A percentile compares a stretch with the other conserved stretches of the same genome.
phyloP scores from a whole-genome alignment of 2,888 invertebrate species.

The Dryobota labecula region DNA sequence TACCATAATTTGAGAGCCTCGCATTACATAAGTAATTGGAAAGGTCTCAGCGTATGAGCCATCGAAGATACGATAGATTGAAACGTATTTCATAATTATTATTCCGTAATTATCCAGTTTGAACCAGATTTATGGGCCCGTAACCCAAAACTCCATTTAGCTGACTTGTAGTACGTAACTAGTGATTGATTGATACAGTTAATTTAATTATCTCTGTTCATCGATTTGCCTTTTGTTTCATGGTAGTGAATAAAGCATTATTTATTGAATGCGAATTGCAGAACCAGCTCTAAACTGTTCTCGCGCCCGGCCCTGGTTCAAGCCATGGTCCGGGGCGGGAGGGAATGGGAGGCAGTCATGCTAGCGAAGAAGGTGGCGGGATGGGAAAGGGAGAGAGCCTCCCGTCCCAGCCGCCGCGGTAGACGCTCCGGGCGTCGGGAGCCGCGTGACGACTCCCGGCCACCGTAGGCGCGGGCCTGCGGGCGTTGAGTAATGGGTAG shows the following conservation, averaged over 20 bases:
- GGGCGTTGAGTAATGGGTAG: too few relatives aligned
- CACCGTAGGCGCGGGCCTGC: too few relatives aligned
- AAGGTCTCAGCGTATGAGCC: constrained; percentile 67
- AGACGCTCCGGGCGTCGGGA: too few relatives aligned
- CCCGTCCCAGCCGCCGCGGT: too few relatives aligned
- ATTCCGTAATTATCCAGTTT: constrained; percentile 77
- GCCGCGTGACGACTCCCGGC: too few relatives aligned
- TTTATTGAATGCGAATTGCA: constrained; percentile 33
- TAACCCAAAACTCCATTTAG: constrained; percentile 76
- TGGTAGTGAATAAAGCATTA: constrained; percentile 18
- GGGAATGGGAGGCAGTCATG: too few relatives aligned
- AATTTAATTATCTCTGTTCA: constrained; percentile 56
- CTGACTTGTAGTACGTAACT: constrained; percentile 67
- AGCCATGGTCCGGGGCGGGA: too few relatives aligned
- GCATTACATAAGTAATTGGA: constrained; percentile 77
- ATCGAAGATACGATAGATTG: constrained; percentile 73
- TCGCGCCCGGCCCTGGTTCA: too few relatives aligned
- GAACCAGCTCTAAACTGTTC: constrained; percentile 16
- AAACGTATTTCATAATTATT: constrained; percentile 80
- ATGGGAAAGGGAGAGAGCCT: too few relatives aligned
- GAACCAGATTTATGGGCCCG: constrained; percentile 75
- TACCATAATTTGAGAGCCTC: constrained; percentile 70
- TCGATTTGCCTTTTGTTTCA: constrained; percentile 47
- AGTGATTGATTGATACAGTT: constrained; percentile 64
- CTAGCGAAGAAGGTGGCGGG: too few relatives aligned